phyloP scores from a whole-genome alignment of 2,888 invertebrate genomes.

The Lepidocyrtinus sp. region DNA sequence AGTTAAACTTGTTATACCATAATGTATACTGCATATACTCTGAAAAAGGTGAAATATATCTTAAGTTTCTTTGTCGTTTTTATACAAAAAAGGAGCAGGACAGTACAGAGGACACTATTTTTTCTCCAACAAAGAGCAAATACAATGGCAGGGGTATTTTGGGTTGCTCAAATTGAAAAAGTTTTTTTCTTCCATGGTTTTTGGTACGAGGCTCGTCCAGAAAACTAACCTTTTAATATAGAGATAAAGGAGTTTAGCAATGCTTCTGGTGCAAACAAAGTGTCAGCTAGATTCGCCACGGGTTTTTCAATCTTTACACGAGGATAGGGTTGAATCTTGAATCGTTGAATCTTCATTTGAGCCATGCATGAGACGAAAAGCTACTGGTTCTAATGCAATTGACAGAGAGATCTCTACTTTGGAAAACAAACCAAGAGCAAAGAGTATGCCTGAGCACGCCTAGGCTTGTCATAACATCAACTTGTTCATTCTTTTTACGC shows the following conservation, averaged over 20 bases:
- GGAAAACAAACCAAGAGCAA: conserved; percentile 55
- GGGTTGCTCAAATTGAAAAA: too few species aligned
- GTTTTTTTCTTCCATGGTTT: background rate
- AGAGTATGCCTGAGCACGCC: conserved; percentile 39
- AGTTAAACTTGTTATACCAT: background rate
- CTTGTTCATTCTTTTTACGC: conserved; percentile 44
- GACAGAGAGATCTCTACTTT: conserved; percentile 58
- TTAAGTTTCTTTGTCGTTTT: background rate
- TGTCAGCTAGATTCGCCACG: conserved; percentile 71
- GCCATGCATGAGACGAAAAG: background rate
- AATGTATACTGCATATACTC: background rate
- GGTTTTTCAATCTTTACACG: conserved; percentile 56
- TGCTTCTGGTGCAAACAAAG: conserved; percentile 62
- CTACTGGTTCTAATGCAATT: background rate
- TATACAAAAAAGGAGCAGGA: conserved; percentile 34
- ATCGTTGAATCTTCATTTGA: background rate
- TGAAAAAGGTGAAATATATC: conserved; percentile 3
- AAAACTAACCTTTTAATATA: conserved; percentile 58
- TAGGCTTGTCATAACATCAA: conserved; percentile 55
- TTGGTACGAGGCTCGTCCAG: background rate
- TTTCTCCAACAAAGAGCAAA: background rate
- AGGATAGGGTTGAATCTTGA: background rate
- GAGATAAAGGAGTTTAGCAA: conserved; percentile 32
- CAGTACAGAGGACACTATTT: conserved; percentile 27
- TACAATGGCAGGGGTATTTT: background rate